Percentiles rank a stretch among this genome's conserved stretches.
Conservation (phyloP, 2,888 invertebrate species). For the Trilocha varians region DNA sequence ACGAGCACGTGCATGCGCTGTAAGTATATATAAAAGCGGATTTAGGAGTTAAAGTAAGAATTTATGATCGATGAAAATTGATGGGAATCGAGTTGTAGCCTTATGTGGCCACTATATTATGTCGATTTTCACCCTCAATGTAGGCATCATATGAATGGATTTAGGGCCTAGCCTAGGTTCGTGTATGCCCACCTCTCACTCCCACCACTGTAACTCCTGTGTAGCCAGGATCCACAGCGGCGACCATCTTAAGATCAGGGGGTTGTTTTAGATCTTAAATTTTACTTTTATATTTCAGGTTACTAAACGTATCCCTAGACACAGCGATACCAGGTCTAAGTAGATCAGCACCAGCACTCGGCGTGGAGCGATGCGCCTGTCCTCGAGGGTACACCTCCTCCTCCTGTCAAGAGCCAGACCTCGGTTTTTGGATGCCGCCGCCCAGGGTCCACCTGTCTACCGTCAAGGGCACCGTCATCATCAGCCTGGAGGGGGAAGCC, state of each 20-base stretch:
- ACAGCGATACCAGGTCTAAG: constrained; percentile 81
- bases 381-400: constrained; percentile 85
- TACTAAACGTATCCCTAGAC: constrained; percentile 87
- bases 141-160: too few species aligned
- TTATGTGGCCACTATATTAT: too few species aligned
- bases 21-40: constrained; percentile 21
- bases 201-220: too few species aligned
- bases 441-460: constrained; percentile 47
- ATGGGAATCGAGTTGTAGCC: too few species aligned
- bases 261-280: too few species aligned
- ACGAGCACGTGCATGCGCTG: constrained; percentile 47
- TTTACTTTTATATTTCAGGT: too few species aligned
- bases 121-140: too few species aligned
- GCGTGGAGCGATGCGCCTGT: constrained; percentile 91
- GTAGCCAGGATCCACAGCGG: too few species aligned
- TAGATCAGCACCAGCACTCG: constrained; percentile 80
- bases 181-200: too few species aligned
- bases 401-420: constrained; percentile 92
- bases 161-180: too few species aligned
- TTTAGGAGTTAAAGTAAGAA: not conserved
- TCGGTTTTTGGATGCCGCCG: constrained; percentile 84
- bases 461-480: constrained; percentile 79
- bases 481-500: constrained; percentile 85
- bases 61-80: not conserved
- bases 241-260: too few species aligned